These are phyloP conservation scores for Phymatocera aterrima DNA, from an alignment of 2,888 invertebrate genomes.

Conservation along the genomic window DNA sequence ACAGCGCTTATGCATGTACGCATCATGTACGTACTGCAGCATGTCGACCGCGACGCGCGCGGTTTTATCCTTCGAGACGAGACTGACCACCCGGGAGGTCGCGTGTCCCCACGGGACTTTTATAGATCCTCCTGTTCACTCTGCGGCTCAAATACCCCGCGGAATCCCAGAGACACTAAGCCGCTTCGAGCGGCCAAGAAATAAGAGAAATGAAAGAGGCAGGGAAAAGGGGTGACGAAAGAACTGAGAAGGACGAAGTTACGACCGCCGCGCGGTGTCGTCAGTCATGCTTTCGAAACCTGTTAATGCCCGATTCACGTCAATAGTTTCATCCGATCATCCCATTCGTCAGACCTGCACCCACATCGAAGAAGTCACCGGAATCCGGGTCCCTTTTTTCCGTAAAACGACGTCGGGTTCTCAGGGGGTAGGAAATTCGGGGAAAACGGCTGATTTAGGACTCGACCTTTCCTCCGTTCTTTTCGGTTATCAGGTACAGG, in stretches of 20 bases:
- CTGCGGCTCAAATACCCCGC: conserved; percentile 12
- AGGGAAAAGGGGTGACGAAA: not conserved
- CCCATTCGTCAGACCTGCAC: too few relatives aligned
- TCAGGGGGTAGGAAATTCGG: too few relatives aligned
- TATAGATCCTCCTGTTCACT: not conserved
- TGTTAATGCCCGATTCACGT: not conserved
- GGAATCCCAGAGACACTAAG: conserved; percentile 36
- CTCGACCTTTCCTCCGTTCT: too few relatives aligned
- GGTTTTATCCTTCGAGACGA: conserved; percentile 51
- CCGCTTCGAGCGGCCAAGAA: conserved; percentile 2
- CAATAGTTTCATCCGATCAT: not conserved
- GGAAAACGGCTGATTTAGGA: too few relatives aligned
- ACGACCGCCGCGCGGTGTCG: not conserved
- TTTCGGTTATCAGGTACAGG: too few relatives aligned
- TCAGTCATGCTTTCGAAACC: conserved; percentile 12
- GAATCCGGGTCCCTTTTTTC: too few relatives aligned
- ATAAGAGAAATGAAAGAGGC: not conserved
- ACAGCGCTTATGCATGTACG: not conserved
- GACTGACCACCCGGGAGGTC: conserved; percentile 45
- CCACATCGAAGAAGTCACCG: too few relatives aligned
- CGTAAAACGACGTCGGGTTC: too few relatives aligned
- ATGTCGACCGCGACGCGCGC: too few relatives aligned
- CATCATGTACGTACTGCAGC: too few relatives aligned
- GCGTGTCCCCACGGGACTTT: conserved; percentile 37
- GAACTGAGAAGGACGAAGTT: too few relatives aligned